These are phyloP conservation scores for Fratercula arctica DNA, from an alignment of 2,797 vertebrate species.

Conservation along the genomic window DNA sequence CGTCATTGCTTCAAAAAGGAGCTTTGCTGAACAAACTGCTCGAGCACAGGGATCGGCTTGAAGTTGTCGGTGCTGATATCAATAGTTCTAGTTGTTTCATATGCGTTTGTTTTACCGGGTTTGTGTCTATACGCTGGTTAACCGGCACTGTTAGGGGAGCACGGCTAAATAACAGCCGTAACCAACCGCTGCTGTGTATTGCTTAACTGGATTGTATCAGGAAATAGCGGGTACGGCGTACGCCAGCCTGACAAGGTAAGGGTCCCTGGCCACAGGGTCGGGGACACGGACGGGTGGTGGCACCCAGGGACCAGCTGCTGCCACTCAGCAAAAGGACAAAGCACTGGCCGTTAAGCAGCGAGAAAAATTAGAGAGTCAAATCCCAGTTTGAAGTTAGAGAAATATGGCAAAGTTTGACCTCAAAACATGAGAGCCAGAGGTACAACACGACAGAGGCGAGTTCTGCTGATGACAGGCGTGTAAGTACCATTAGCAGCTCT, in stretches of 20 bases:
- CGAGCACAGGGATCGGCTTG: neutral
- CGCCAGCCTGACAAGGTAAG: neutral
- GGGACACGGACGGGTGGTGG: neutral
- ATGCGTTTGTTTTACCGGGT: accelerated
- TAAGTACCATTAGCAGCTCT: neutral
- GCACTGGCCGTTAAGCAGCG: accelerated
- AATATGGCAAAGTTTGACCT: neutral
- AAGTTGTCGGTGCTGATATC: neutral
- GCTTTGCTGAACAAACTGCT: neutral
- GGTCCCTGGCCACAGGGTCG: accelerated
- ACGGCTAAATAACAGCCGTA: accelerated
- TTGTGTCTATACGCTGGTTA: accelerated
- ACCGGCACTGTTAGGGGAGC: neutral
- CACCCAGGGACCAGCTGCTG: neutral
- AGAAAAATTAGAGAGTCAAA: neutral
- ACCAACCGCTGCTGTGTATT: accelerated
- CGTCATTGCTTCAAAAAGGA: neutral
- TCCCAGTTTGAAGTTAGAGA: neutral
- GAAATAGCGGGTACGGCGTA: neutral
- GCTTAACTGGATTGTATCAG: neutral
- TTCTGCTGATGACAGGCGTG: neutral
- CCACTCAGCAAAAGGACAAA: neutral
- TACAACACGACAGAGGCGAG: accelerated
- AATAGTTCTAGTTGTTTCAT: neutral
- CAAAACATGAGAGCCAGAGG: neutral